These are phyloP conservation scores for Platycercus adscitus DNA, from an alignment of 2,113 vertebrate species.

Conservation along the genomic window DNA sequence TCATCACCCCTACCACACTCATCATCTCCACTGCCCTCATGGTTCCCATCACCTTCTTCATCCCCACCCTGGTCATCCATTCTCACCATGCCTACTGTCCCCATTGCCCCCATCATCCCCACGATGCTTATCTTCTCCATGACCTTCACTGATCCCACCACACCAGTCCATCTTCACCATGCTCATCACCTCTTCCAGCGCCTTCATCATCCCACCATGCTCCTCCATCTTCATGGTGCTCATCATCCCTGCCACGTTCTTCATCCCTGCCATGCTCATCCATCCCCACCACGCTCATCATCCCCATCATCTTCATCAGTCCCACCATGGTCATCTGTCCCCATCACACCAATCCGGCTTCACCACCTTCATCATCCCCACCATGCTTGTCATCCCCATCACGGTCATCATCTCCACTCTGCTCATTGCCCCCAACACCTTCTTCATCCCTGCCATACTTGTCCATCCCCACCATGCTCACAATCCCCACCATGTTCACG, in stretches of 20 bases:
- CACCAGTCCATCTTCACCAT: background rate
- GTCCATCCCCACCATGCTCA: background rate
- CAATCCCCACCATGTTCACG: background rate
- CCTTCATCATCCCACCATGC: background rate
- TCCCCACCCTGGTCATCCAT: background rate
- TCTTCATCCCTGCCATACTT: no score
- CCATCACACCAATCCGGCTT: accelerated
- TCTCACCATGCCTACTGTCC: background rate
- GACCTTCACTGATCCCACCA: background rate
- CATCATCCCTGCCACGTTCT: background rate
- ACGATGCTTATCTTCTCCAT: background rate
- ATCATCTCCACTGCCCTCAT: background rate
- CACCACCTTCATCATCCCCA: background rate
- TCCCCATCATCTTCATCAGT: background rate
- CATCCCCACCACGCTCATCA: background rate
- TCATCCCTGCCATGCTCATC: background rate
- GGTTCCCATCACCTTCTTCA: no score
- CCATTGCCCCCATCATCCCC: background rate
- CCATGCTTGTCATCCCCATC: background rate
- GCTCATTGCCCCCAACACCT: background rate
- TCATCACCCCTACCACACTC: background rate
- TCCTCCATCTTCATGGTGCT: background rate
- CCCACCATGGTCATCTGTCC: background rate
- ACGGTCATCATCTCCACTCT: background rate
- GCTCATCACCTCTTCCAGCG: background rate